Conservation (phyloP, 2,113 vertebrate genomes). For the Ranitomeya variabilis region DNA sequence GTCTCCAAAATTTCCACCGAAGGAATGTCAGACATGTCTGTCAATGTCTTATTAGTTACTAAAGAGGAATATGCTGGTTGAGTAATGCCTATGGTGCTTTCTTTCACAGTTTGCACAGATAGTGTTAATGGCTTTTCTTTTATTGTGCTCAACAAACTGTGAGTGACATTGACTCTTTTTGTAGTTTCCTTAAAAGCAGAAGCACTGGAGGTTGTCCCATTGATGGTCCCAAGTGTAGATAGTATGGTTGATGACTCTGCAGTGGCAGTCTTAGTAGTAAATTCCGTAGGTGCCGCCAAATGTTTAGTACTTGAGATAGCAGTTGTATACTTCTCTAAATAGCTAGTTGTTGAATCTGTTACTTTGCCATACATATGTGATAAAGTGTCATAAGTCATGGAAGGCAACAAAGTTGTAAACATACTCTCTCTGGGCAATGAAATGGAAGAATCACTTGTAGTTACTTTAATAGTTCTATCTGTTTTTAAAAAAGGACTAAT, state of each 20-base stretch:
- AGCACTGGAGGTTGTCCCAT: slow-evolving; percentile 59
- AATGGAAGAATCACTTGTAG: slow-evolving; percentile 30
- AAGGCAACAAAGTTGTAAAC: slow-evolving; percentile 59
- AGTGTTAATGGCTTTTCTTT: slow-evolving; percentile 54
- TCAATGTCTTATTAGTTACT: slow-evolving; percentile 19
- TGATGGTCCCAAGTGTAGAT: slow-evolving; percentile 59
- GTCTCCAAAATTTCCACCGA: slow-evolving; percentile 50
- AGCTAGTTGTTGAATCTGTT: slow-evolving; percentile 33
- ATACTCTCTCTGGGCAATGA: background rate
- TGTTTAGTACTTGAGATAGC: slow-evolving; percentile 46
- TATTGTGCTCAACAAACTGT: slow-evolving; percentile 28
- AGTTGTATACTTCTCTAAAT: slow-evolving; percentile 53
- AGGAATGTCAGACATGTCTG: slow-evolving; percentile 44
- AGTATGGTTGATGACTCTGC: slow-evolving; percentile 52
- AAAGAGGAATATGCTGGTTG: slow-evolving; percentile 59
- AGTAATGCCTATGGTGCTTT: slow-evolving; percentile 56
- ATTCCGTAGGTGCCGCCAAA: background rate
- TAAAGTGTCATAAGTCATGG: slow-evolving; percentile 38
- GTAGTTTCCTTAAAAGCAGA: slow-evolving; percentile 51
- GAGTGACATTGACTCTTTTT: slow-evolving; percentile 23
- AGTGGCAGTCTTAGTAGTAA: background rate
- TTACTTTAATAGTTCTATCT: slow-evolving; percentile 41
- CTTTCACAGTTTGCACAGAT: slow-evolving; percentile 47
- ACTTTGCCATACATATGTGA: slow-evolving; percentile 53
- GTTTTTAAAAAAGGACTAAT: slow-evolving; percentile 60